Conservation (phyloP, 2,797 vertebrate genomes). For the Oryzias sinensis region DNA sequence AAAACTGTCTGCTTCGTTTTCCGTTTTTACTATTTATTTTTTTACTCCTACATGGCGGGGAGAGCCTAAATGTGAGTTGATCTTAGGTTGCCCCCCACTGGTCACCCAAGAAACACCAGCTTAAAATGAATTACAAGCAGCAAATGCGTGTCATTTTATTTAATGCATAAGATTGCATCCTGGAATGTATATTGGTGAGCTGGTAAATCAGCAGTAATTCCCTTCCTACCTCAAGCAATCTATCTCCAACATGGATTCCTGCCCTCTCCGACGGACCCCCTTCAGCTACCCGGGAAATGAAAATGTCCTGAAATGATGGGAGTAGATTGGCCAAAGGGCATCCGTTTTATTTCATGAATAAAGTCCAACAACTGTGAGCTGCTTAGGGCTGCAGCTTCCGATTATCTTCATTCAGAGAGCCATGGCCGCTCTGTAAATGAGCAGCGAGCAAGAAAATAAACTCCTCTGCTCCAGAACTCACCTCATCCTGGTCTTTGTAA, state of each 20-base stretch:
- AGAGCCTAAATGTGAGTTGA: neutral
- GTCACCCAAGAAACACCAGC: slow-evolving; percentile 44
- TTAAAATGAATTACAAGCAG: neutral
- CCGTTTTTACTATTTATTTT: neutral
- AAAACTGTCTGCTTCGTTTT: neutral
- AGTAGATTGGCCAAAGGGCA: slow-evolving; percentile 5
- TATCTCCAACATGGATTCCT: slow-evolving; percentile 75
- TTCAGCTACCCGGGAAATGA: slow-evolving; percentile 77
- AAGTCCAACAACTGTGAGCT: neutral
- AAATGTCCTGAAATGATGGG: slow-evolving; percentile 70
- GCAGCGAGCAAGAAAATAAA: neutral
- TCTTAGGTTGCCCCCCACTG: slow-evolving; percentile 57
- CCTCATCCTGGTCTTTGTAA: slow-evolving; percentile 85
- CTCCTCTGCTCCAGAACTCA: slow-evolving; percentile 46
- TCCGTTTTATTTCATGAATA: neutral
- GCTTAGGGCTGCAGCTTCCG: slow-evolving; percentile 2
- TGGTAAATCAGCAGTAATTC: too few relatives aligned
- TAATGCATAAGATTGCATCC: neutral
- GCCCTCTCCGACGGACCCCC: slow-evolving; percentile 77
- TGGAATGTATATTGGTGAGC: too few relatives aligned
- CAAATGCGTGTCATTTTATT: slow-evolving; percentile 1
- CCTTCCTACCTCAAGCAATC: slow-evolving; percentile 74
- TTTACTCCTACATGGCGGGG: neutral
- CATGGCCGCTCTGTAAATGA: neutral
- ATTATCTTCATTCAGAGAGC: neutral